A percentile compares a stretch with the other conserved stretches of the same genome.
phyloP scores from a whole-genome alignment of 1,140 invertebrate species.

The Bombus waltoni region DNA sequence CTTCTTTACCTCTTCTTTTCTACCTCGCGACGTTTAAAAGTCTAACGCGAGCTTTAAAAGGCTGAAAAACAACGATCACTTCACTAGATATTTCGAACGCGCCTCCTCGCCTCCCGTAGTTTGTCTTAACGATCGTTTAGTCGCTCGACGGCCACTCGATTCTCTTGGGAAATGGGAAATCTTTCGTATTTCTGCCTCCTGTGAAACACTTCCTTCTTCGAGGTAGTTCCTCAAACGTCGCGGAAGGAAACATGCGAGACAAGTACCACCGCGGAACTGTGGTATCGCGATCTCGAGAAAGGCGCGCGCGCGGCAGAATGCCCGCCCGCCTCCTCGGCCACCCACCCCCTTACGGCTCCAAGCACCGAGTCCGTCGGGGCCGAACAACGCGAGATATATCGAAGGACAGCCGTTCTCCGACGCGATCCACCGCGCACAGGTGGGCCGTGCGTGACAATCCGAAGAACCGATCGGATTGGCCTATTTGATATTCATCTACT shows the following conservation, averaged over 20 bases:
- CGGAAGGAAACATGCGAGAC: constrained; percentile 53
- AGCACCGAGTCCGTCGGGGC: constrained; percentile 14
- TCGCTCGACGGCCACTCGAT: not conserved
- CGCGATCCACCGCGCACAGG: constrained; percentile 35
- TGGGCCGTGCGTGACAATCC: constrained; percentile 35
- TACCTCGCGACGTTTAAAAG: not conserved
- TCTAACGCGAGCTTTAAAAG: not conserved
- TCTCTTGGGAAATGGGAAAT: not conserved
- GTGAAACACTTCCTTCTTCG: constrained; percentile 24
- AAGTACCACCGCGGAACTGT: constrained; percentile 56
- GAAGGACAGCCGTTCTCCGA: constrained; percentile 48
- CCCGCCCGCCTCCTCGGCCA: constrained; percentile 48
- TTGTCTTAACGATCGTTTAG: not conserved
- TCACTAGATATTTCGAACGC: not conserved
- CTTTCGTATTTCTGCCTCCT: not conserved
- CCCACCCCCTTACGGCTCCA: constrained; percentile 46
- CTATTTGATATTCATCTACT: not conserved
- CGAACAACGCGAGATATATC: constrained; percentile 29
- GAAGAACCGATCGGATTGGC: constrained; percentile 40
- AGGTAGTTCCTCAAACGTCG: constrained; percentile 30
- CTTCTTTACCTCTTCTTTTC: too few relatives aligned
- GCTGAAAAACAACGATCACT: not conserved
- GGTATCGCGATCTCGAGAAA: constrained; percentile 56
- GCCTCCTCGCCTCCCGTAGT: too few relatives aligned
- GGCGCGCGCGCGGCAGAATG: constrained; percentile 54